A percentile compares a stretch with the other conserved stretches of the same genome.
Conservation (phyloP, 2,113 vertebrate species). For the Elanus axillaris region DNA sequence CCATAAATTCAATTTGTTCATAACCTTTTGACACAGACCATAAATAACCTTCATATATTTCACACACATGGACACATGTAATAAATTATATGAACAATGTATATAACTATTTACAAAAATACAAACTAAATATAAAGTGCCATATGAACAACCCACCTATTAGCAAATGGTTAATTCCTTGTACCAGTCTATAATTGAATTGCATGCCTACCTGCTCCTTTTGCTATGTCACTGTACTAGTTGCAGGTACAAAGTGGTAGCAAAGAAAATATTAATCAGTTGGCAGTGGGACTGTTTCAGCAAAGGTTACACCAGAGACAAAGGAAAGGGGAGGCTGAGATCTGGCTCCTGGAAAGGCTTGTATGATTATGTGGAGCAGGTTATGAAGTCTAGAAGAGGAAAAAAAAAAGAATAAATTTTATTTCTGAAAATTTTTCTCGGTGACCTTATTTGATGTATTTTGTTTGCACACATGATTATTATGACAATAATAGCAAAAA, state of each 20-base stretch:
- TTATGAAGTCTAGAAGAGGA: not conserved
- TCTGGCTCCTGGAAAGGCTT: not conserved
- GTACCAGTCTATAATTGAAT: not conserved
- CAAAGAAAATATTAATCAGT: not conserved
- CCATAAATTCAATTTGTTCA: not conserved
- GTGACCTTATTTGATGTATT: not conserved
- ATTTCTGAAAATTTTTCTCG: not conserved
- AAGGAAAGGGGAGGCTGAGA: not conserved
- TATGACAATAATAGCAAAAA: not conserved
- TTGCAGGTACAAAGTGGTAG: not conserved
- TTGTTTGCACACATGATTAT: not conserved
- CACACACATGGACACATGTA: not conserved
- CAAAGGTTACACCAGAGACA: not conserved
- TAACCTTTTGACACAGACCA: not conserved
- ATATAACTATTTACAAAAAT: not conserved
- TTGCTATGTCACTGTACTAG: not conserved
- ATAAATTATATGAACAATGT: not conserved
- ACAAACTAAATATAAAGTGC: not conserved
- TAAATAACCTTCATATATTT: not conserved
- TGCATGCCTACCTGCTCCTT: rapidly evolving
- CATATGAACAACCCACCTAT: not conserved
- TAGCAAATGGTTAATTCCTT: not conserved
- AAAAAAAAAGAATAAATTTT: not conserved
- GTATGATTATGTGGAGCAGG: not conserved
- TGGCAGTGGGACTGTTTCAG: not conserved